Evolutionary conservation across 2,113 vertebrate species (phyloP), one percentile per base, ranked within the genome.

Genomic region (Peucedramus taeniatus): DNA sequence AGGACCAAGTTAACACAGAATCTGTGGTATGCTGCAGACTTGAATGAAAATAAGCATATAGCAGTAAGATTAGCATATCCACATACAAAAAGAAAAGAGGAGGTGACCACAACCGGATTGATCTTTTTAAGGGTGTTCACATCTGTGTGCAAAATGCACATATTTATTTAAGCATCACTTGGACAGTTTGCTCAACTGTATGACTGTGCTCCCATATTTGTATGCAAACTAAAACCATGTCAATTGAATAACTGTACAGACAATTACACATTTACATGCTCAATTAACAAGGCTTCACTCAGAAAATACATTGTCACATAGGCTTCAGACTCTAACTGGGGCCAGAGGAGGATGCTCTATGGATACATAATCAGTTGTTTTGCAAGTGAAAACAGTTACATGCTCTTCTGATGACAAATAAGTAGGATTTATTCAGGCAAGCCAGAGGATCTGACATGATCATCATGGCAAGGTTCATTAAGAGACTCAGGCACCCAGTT

Each of bases 191-290:
- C 61, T 71, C 59, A 65, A 8, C 59, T 40, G 40, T 35, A 65
- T 64, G 21, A 63, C 24, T 71, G 39, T 83, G 76, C 33, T 83
- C 49, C n/a, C 7, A 0, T 40, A 57, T 74, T 95, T 70, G 37
- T 26, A 87, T 6, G n/a, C 59, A 72, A 75, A 90, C 31, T 92
- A 44, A 83, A 91, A 57, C 30, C 49, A 30, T 3, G 14, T 69
- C 64, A 64, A 59, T 10, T 47, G 54, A 56, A 39, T 92, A 90
- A 86, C 1, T 60, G 63, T 23, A 86, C 68, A 61, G 78, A 44
- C 82, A 85, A 92, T 97, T 94, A 94, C 82, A 83, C 82, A 63
- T 70, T 90, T 88, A 70, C 19, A 83, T 2, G 31, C 88, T 88
- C 79, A 70, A 44, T 90, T 92, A 96, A 88, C 71, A 70, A 83